phyloP scores from a whole-genome alignment of 2,797 vertebrate genomes.

The Protonibea diacanthus region DNA sequence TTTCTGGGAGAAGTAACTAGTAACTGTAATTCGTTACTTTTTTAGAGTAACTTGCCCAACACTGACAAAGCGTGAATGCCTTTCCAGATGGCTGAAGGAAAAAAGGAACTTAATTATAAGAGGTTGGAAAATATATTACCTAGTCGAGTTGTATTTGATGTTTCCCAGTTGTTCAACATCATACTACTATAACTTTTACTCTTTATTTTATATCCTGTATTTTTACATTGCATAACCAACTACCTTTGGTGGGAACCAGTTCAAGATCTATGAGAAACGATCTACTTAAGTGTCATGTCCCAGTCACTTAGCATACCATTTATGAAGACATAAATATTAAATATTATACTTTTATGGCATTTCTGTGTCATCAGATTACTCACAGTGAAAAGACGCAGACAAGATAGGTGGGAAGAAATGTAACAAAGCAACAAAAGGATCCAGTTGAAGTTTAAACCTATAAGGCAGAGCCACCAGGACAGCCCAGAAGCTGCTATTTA shows the following conservation, averaged over 20 bases:
- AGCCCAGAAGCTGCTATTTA: constrained; percentile 18
- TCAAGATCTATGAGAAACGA: not conserved
- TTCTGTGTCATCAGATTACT: constrained; percentile 37
- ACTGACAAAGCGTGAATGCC: not conserved
- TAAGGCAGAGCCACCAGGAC: constrained; percentile 5
- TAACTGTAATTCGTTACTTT: too few relatives aligned
- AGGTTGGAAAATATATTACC: not conserved
- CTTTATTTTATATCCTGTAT: constrained; percentile 3
- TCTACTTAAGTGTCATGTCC: not conserved
- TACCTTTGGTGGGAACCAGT: not conserved
- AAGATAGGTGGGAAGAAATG: not conserved
- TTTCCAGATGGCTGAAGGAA: not conserved
- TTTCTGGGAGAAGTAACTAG: too few relatives aligned
- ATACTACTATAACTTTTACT: not conserved
- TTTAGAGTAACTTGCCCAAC: too few relatives aligned
- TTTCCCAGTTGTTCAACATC: not conserved
- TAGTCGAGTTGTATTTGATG: not conserved
- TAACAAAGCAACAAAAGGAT: constrained; percentile 49
- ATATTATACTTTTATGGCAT: constrained; percentile 39
- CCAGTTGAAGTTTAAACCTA: constrained; percentile 37
- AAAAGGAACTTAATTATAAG: not conserved
- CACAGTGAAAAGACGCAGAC: constrained; percentile 5
- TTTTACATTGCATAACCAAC: constrained; percentile 9
- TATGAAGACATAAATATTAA: constrained; percentile 17
- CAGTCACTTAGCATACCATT: constrained; percentile 11